Percentiles rank a stretch among this genome's conserved stretches.
Conservation (phyloP, 2,113 vertebrate species). For the Antechinus stuartii region DNA sequence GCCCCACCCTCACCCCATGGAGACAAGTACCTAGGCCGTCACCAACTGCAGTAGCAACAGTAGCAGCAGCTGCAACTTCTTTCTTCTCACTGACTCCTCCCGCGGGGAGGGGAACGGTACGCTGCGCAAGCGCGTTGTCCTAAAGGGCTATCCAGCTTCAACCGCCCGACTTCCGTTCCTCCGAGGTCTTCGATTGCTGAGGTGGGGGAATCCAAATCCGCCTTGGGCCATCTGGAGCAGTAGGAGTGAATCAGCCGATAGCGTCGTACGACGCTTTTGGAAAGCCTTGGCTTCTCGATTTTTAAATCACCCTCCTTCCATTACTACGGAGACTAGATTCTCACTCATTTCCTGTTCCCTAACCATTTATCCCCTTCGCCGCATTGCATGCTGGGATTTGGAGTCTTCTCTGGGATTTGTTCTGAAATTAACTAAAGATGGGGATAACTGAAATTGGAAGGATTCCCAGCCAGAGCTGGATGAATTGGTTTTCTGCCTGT, state of each 20-base stretch:
- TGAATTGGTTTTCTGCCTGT: not conserved
- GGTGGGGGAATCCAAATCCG: not conserved
- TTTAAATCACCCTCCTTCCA: not conserved
- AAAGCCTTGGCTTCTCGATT: not conserved
- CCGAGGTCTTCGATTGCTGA: not conserved
- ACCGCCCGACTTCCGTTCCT: not conserved
- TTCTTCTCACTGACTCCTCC: not conserved
- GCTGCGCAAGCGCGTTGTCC: not conserved
- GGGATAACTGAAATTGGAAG: not conserved
- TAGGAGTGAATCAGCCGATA: not conserved
- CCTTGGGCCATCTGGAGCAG: not conserved
- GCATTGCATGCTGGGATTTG: not conserved
- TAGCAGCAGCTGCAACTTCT: not conserved
- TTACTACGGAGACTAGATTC: not conserved
- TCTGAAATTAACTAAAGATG: not conserved
- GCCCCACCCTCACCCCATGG: not conserved
- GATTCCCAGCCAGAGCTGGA: not conserved
- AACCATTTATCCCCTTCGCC: rapidly evolving
- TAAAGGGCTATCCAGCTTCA: not conserved
- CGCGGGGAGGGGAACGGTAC: not conserved
- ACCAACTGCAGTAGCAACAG: not conserved
- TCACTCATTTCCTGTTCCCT: not conserved
- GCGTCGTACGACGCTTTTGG: not conserved
- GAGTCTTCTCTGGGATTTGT: not conserved
- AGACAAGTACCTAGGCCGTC: not conserved